Conservation (phyloP, 2,888 invertebrate genomes). For the Lamellibrachia satsuma region DNA sequence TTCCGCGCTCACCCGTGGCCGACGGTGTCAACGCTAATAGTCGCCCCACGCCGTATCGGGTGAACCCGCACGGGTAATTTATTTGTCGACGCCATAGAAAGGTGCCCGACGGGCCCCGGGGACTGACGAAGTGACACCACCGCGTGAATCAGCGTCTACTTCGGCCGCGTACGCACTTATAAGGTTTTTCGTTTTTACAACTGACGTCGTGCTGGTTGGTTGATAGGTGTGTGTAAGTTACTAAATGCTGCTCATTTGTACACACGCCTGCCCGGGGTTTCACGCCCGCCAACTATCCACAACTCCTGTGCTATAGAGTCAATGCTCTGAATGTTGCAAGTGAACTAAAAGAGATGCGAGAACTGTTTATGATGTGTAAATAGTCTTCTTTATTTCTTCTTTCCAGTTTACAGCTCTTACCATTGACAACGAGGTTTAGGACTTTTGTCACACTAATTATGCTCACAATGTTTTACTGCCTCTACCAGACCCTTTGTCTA, state of each 20-base stretch:
- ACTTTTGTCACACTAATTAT: neutral
- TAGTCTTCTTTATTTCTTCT: neutral
- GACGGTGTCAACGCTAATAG: neutral
- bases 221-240: neutral
- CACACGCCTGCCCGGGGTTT: neutral
- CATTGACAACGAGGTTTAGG: neutral
- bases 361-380: neutral
- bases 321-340: neutral
- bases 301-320: neutral
- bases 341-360: neutral
- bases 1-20: neutral
- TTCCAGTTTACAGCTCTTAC: neutral
- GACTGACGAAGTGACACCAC: neutral
- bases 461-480: neutral
- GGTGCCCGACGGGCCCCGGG: neutral
- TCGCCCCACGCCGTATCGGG: neutral
- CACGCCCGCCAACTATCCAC: neutral
- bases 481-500: neutral
- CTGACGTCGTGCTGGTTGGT: constrained; percentile 7
- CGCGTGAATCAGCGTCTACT: neutral
- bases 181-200: neutral
- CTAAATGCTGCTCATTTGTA: constrained; percentile 2
- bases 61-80: constrained; percentile 13
- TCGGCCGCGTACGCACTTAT: neutral
- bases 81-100: constrained; percentile 13